Evolutionary conservation across 2,888 invertebrate species (phyloP), one percentile per base, ranked within the genome.

Genomic region (Aricia artaxerxes): DNA sequence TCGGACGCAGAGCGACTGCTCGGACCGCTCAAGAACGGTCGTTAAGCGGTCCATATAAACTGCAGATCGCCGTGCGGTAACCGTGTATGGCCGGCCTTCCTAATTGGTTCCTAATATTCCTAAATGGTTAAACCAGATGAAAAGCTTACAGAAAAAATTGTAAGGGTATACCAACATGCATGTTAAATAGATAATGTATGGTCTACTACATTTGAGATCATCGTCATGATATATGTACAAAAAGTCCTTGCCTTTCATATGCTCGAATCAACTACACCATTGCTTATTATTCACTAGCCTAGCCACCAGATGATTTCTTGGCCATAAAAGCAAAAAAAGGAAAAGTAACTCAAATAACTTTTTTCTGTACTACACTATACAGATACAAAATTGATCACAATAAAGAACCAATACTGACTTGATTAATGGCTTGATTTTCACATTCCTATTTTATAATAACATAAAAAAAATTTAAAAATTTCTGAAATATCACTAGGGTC

Each of bases 381-480:
- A 49, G 9, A 49, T 75, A 31, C n/a, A 76, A 35, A 57, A 69
- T 5, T 38, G 57, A 78, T 78, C 31, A 78, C 44, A 64, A 78
- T 24, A 69, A 69, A 44, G 53, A 31, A 76, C 35, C 76, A 75
- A 75, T 79, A 79, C 78, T 79, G 44, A 60, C 60, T 73, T 60
- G 49, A 61, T 49, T 40, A 73, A 73, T 75, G 44, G 73, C 61
- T 75, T 79, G 78, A 75, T 79, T 79, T 79, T 44, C 44, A 61
- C 61, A 53, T 79, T 44, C 44, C 40, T 61, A 75, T 31, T 40
- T 75, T 60, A 73, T 49, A 49, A 49, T 79, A 79, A 79, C 61
- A 61, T 75, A 76, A 57, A 76, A 76, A 76, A 57, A 24, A 0
- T 24, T 24, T 0, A 6, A 76, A 57, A 76, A 13, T 53, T 49